Base-by-base conservation (phyloP, 2,797 vertebrate genomes). In the Ispidina lecontei region DNA sequence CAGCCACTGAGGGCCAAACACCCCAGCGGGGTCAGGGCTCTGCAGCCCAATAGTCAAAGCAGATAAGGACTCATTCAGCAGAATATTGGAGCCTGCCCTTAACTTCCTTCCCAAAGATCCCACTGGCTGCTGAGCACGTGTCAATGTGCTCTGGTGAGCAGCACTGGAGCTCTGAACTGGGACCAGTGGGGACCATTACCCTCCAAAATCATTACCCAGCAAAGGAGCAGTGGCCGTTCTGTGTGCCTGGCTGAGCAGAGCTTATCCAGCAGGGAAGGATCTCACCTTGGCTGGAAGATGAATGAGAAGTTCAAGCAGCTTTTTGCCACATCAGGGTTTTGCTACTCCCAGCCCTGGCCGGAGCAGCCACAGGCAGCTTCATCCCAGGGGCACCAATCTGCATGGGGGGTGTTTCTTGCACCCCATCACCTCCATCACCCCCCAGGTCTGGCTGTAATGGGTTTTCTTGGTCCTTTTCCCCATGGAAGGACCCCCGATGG, bases 21-120 rank as follows among this genome's bases (percentile, higher is more conserved):
- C 68, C 55, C 12, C 83, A 85, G 82, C 22, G 6, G 60, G 28
- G 58, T 69, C 4, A 21, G 25, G 43, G 62, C 84, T 88, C 78
- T 3, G 20, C 84, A 63, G 64, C 51, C 3, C 1, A 44, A 11
- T 12, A 13, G 21, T 54, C 52, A 43, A 23, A 73, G 90, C 12
- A 0, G 67, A 43, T 26, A 20, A 1, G 6, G 59, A 17, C 63
- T 84, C 55, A 39, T 46, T 84, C 87, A 74, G 60, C n/a, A 4
- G 67, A 74, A 47, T 60, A 22, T 72, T 95, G 71, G 77, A 91
- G 25, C 80, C 79, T 58, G 52, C 29, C 29, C 62, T 91, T 88
- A 52, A 80, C 69, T 95, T 77, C 20, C 56, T 33, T 74, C 56
- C 31, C 2, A 51, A 76, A n/a, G 77, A 20, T 14, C 41, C 46